Conservation (phyloP, 2,113 vertebrate genomes). For the Forbesichthys agassizii region DNA sequence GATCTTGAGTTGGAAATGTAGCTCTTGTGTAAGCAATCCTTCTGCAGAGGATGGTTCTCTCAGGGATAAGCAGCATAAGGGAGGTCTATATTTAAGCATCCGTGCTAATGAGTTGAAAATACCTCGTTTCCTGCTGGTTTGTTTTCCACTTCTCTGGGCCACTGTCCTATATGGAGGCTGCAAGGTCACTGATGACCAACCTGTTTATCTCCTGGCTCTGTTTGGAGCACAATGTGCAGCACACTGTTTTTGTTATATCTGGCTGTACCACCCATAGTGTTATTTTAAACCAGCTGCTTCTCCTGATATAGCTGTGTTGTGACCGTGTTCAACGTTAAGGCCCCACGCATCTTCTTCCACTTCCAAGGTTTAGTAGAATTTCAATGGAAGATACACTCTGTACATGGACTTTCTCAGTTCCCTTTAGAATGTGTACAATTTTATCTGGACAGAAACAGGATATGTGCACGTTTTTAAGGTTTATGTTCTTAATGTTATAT, state of each 20-base stretch:
- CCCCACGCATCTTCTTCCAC: background rate
- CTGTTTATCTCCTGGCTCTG: constrained; percentile 38
- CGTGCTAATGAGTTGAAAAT: constrained; percentile 22
- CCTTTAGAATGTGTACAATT: constrained; percentile 30
- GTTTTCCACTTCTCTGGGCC: constrained; percentile 21
- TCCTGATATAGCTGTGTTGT: constrained; percentile 37
- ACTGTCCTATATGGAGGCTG: constrained; percentile 1
- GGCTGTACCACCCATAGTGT: constrained; percentile 33
- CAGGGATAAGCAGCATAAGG: constrained; percentile 1
- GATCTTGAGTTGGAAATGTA: too few species aligned
- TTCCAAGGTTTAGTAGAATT: constrained; percentile 3
- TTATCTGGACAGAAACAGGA: constrained; percentile 58
- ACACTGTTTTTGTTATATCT: constrained; percentile 29
- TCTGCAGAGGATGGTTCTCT: background rate
- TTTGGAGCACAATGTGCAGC: constrained; percentile 28
- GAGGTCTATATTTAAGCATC: constrained; percentile 40
- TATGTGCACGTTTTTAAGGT: constrained; percentile 46
- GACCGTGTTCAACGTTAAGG: constrained; percentile 28
- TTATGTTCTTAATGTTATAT: constrained; percentile 57
- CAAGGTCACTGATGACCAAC: constrained; percentile 38
- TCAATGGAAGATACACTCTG: constrained; percentile 25
- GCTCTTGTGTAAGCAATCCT: background rate
- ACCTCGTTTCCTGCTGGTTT: constrained; percentile 15
- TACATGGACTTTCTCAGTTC: constrained; percentile 33
- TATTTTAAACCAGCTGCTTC: constrained; percentile 46